These are phyloP conservation scores for Neoaliturus tenellus DNA, from an alignment of 2,888 invertebrate genomes.

Conservation along the genomic window DNA sequence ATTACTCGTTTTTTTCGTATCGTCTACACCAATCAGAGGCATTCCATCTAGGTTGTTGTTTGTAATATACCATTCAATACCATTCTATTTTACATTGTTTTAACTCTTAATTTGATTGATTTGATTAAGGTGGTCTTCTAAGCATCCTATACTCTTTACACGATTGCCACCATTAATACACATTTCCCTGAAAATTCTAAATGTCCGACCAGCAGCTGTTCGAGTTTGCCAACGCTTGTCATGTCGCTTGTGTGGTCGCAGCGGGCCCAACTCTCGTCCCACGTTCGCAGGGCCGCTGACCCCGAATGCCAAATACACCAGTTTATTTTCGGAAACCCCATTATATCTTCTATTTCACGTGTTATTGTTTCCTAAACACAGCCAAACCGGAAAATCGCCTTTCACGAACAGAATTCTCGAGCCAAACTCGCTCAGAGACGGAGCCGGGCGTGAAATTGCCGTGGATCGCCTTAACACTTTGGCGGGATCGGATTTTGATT, in stretches of 20 bases:
- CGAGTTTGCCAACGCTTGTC: no score
- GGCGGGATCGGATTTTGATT: not conserved
- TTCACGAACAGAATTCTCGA: slow-evolving; percentile 19
- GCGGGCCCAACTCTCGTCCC: not conserved
- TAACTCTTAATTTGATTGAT: no score
- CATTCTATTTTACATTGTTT: no score
- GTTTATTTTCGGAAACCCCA: slow-evolving; percentile 2
- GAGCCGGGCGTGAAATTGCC: not conserved
- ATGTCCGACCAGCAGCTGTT: no score
- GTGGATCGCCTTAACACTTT: not conserved
- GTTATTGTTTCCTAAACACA: slow-evolving; percentile 13
- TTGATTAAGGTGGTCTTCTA: no score
- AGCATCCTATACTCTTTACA: no score
- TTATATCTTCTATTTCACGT: slow-evolving; percentile 18
- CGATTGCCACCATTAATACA: no score
- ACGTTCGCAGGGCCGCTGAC: not conserved
- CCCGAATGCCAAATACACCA: slow-evolving; percentile 5
- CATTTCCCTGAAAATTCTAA: no score
- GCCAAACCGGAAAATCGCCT: slow-evolving; percentile 20
- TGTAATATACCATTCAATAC: no score
- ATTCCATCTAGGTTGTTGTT: no score
- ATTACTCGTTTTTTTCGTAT: no score
- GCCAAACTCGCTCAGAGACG: not conserved
- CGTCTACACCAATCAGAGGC: no score
- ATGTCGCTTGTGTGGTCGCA: not conserved